A percentile compares a stretch with the other conserved stretches of the same genome.
These are phyloP conservation scores for Clunio marinus DNA, from an alignment of 2,888 invertebrate species.

Conservation along the genomic window DNA sequence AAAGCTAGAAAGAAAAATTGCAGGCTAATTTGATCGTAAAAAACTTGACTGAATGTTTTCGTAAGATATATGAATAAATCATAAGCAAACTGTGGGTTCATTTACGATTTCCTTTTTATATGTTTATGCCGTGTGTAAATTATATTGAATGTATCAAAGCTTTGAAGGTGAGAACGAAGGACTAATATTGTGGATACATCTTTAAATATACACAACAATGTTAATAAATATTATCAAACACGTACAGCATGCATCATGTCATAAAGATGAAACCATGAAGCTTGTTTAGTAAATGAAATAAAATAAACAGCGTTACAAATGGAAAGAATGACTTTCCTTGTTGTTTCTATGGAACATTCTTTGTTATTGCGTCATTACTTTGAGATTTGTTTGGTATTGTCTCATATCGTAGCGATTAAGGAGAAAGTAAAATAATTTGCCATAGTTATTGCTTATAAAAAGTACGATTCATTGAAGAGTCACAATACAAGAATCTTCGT, in stretches of 20 bases:
- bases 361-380: too few species aligned
- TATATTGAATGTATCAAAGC: neutral
- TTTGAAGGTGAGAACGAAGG: too few species aligned
- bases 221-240: conserved; percentile 38
- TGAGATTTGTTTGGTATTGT: too few species aligned
- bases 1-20: conserved; percentile 14
- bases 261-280: conserved; percentile 30
- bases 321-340: neutral
- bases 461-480: too few species aligned
- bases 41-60: neutral
- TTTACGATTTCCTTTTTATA: conserved; percentile 36
- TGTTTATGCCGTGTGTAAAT: too few species aligned
- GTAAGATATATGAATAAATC: conserved; percentile 34
- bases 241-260: conserved; percentile 35
- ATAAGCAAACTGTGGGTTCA: conserved; percentile 31
- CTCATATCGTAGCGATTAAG: too few species aligned
- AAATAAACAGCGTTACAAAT: neutral
- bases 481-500: too few species aligned
- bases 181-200: too few species aligned
- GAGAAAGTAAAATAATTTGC: too few species aligned
- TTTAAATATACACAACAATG: conserved; percentile 13
- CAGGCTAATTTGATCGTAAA: conserved; percentile 26
- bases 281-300: conserved; percentile 14
- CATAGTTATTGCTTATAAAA: too few species aligned
- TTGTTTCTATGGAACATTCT: too few species aligned